phyloP scores from a whole-genome alignment of 2,888 invertebrate genomes.

The Carpatolechia fugitivella region DNA sequence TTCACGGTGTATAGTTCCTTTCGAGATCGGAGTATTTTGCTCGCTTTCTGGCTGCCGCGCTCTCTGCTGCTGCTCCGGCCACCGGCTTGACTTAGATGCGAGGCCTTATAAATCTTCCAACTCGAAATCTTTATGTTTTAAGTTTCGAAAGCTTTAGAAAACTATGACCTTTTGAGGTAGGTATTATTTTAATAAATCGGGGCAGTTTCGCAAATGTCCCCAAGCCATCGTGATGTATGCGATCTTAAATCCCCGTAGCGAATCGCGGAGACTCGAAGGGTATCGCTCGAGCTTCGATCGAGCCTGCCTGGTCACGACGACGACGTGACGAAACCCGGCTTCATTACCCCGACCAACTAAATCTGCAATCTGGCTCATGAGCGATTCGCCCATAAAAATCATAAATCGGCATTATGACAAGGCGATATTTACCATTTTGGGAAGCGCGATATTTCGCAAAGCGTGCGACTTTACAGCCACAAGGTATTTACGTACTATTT shows the following conservation, averaged over 20 bases:
- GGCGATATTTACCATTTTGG: constrained; percentile 13
- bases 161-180: not conserved
- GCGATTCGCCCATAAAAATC: constrained; percentile 16
- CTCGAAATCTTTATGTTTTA: not conserved
- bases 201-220: constrained; percentile 20
- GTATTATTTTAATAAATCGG: not conserved
- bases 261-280: constrained; percentile 48
- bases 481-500: not conserved
- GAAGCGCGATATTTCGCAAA: not conserved
- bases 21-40: too few relatives aligned
- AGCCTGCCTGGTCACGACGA: constrained; percentile 41
- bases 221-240: constrained; percentile 27
- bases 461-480: not conserved
- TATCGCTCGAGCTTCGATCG: constrained; percentile 26
- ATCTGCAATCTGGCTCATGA: constrained; percentile 11
- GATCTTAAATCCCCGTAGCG: constrained; percentile 44
- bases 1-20: too few relatives aligned
- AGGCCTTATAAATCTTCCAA: too few relatives aligned
- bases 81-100: too few relatives aligned
- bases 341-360: constrained; percentile 29
- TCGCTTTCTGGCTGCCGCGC: too few relatives aligned
- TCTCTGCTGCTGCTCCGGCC: too few relatives aligned
- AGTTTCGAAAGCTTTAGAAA: not conserved
- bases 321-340: constrained; percentile 40
- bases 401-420: constrained; percentile 14